Conservation (phyloP, 2,888 invertebrate genomes). For the Ichneumon xanthorius region DNA sequence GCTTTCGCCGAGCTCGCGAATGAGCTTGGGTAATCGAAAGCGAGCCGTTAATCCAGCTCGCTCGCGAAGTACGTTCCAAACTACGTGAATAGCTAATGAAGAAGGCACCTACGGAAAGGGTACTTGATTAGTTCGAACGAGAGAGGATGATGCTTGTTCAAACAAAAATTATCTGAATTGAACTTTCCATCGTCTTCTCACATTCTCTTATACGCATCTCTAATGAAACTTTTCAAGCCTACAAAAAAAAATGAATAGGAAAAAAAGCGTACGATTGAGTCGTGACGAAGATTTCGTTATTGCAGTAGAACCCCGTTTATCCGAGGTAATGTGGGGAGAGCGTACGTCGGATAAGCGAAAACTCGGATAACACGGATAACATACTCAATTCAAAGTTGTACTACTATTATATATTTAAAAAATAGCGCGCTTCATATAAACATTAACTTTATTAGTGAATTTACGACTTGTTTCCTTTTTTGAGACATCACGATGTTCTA, state of each 20-base stretch:
- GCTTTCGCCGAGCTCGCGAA: constrained; percentile 4
- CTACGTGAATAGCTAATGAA: not conserved
- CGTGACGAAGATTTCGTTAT: not conserved
- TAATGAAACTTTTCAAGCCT: not conserved
- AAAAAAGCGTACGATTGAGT: not conserved
- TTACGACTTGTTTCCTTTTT: too few relatives aligned
- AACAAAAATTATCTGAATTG: constrained; percentile 1
- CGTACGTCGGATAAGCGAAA: too few relatives aligned
- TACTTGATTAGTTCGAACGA: not conserved
- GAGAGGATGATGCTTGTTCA: not conserved
- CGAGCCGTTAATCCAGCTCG: constrained; percentile 8
- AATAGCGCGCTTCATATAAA: too few relatives aligned
- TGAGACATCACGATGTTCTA: too few relatives aligned
- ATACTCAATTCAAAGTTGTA: too few relatives aligned
- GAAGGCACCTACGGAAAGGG: not conserved
- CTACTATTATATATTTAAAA: too few relatives aligned
- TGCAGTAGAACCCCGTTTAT: too few relatives aligned
- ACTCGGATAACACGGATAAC: too few relatives aligned
- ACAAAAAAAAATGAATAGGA: too few relatives aligned
- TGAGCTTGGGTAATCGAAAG: constrained; percentile 15
- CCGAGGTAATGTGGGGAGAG: too few relatives aligned
- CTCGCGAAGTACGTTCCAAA: not conserved
- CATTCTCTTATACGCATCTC: not conserved
- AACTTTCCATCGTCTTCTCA: not conserved
- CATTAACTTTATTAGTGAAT: too few relatives aligned